phyloP scores from a whole-genome alignment of 2,888 invertebrate species.

The Trimorus sp. region DNA sequence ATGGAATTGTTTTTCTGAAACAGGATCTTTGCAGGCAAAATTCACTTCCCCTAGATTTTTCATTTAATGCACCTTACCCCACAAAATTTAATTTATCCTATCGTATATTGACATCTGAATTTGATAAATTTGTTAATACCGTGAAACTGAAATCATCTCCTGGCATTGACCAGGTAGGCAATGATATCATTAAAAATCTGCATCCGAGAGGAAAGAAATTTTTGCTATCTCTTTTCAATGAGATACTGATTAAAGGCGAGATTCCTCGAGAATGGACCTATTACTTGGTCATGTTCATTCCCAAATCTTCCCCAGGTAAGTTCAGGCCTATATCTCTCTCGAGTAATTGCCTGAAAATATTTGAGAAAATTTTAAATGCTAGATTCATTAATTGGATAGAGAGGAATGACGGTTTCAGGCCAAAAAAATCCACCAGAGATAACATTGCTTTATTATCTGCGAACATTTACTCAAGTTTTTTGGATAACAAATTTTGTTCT shows the following conservation, averaged over 20 bases:
- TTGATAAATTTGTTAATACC: not conserved
- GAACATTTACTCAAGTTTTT: not conserved
- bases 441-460: not conserved
- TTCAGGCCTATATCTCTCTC: constrained; percentile 6
- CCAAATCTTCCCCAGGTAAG: not conserved
- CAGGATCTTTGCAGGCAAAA: no score
- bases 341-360: not conserved
- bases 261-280: not conserved
- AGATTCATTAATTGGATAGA: not conserved
- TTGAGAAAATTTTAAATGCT: not conserved
- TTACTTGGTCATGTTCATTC: constrained; percentile 5
- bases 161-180: constrained; percentile 12
- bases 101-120: not conserved
- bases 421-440: not conserved
- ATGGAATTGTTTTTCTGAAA: no score
- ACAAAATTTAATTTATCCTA: not conserved
- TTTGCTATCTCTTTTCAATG: not conserved
- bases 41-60: not conserved
- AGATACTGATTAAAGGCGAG: not conserved
- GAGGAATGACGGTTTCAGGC: not conserved
- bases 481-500: not conserved
- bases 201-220: not conserved
- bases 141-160: constrained; percentile 10
- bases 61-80: not conserved
- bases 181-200: constrained; percentile 1